Evolutionary conservation across 2,797 vertebrate genomes (phyloP).

Genomic region (Poeciliopsis turneri): DNA sequence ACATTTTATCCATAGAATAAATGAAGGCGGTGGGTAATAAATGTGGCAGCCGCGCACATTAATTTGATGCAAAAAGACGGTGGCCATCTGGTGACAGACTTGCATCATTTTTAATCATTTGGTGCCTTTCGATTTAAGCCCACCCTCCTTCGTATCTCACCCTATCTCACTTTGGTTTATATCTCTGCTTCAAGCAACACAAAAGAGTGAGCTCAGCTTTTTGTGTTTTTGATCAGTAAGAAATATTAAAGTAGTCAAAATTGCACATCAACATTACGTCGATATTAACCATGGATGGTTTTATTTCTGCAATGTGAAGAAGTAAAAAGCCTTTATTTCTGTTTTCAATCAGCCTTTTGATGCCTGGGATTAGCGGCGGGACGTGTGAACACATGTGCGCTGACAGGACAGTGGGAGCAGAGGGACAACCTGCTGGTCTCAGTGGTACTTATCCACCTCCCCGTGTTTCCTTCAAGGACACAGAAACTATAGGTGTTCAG

Average conservation of each 20-base stretch:
- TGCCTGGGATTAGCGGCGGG: constrained; percentile 41
- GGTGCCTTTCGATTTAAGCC: constrained; percentile 55
- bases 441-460: constrained; percentile 67
- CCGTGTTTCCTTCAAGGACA: constrained; percentile 73
- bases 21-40: constrained; percentile 49
- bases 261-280: constrained; percentile 10
- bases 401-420: constrained; percentile 61
- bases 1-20: constrained; percentile 58
- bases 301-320: constrained; percentile 9
- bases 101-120: constrained; percentile 67
- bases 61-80: constrained; percentile 54
- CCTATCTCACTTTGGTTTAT: constrained; percentile 47
- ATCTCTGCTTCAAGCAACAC: constrained; percentile 35
- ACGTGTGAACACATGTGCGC: constrained; percentile 43
- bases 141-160: constrained; percentile 40
- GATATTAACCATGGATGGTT: constrained; percentile 28
- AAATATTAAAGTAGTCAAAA: constrained; percentile 11
- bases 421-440: constrained; percentile 62
- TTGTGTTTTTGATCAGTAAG: constrained; percentile 25
- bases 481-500: constrained; percentile 62
- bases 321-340: not conserved
- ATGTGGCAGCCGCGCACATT: constrained; percentile 62
- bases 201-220: constrained; percentile 20
- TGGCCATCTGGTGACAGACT: constrained; percentile 73
- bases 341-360: constrained; percentile 45